These are phyloP conservation scores for Pseudachorutes palmiensis DNA, from an alignment of 1,140 invertebrate genomes.

Conservation along the genomic window DNA sequence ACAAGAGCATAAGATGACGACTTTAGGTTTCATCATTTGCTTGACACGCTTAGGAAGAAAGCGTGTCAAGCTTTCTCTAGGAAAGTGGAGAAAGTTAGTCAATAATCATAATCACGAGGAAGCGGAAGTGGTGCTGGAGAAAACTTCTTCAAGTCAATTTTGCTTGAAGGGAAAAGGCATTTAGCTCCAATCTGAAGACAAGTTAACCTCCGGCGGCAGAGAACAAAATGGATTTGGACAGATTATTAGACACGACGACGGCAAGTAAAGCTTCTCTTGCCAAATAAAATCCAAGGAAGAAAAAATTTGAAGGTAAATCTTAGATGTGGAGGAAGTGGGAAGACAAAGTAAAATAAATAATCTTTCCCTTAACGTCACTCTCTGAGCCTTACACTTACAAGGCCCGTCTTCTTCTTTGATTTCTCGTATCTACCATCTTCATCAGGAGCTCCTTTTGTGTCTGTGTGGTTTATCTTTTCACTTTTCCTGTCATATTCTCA, in stretches of 20 bases:
- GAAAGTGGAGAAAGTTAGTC: not conserved
- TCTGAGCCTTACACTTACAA: too few species aligned
- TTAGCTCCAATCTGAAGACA: too few species aligned
- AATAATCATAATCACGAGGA: not conserved
- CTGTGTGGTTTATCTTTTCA: not conserved
- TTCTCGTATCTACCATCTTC: not conserved
- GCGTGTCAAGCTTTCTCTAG: too few species aligned
- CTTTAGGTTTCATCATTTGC: not conserved
- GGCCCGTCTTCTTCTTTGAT: too few species aligned
- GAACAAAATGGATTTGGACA: not conserved
- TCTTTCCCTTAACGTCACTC: constrained; percentile 1
- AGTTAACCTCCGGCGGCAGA: not conserved
- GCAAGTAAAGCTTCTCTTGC: not conserved
- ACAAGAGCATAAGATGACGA: not conserved
- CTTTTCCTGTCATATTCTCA: not conserved
- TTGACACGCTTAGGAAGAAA: not conserved
- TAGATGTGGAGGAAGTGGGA: not conserved
- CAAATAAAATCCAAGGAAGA: not conserved
- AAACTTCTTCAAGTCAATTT: too few species aligned
- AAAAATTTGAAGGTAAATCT: not conserved
- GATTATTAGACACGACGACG: not conserved
- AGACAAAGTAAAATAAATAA: not conserved
- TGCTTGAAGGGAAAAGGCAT: not conserved
- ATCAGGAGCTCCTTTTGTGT: not conserved
- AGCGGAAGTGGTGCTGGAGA: not conserved